These are phyloP conservation scores for Drosophila kambysellisi DNA, from an alignment of 2,888 invertebrate genomes.

Conservation along the genomic window DNA sequence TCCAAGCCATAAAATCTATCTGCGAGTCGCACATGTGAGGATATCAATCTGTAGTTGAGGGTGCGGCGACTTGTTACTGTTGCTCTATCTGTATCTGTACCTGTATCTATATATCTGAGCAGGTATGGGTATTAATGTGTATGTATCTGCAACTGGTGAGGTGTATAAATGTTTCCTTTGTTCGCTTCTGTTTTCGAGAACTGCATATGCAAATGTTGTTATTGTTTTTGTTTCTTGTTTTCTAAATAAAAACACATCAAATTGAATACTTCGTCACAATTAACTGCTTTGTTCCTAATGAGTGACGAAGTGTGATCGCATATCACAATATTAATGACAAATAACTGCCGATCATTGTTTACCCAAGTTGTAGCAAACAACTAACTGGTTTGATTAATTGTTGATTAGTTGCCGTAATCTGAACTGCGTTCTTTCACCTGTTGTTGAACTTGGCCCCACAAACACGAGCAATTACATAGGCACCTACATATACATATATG, in stretches of 20 bases:
- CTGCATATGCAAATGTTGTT: conserved; percentile 32
- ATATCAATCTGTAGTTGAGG: conserved; percentile 28
- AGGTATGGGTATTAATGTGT: background rate
- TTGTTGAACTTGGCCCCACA: conserved; percentile 19
- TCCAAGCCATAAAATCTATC: conserved; percentile 43
- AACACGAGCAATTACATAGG: conserved; percentile 1
- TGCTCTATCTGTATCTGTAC: conserved; percentile 5
- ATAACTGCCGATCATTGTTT: conserved; percentile 23
- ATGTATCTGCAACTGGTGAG: conserved; percentile 12
- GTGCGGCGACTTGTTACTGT: conserved; percentile 2
- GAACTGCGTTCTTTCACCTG: conserved; percentile 14
- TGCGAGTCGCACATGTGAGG: conserved; percentile 32
- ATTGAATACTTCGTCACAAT: conserved; percentile 28
- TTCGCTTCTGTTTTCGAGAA: conserved; percentile 11
- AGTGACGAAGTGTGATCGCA: conserved; percentile 10
- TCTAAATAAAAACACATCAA: background rate
- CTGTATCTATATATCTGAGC: conserved; percentile 9
- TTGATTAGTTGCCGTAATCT: conserved; percentile 2
- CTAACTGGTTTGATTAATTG: conserved; percentile 42
- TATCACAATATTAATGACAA: conserved; percentile 23
- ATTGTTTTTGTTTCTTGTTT: conserved; percentile 10
- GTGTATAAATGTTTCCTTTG: conserved; percentile 42
- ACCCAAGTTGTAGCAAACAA: conserved; percentile 22
- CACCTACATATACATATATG: background rate
- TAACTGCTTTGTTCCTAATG: conserved; percentile 26